Conservation (phyloP, 2,113 vertebrate species). For the Dasypus novemcinctus region DNA sequence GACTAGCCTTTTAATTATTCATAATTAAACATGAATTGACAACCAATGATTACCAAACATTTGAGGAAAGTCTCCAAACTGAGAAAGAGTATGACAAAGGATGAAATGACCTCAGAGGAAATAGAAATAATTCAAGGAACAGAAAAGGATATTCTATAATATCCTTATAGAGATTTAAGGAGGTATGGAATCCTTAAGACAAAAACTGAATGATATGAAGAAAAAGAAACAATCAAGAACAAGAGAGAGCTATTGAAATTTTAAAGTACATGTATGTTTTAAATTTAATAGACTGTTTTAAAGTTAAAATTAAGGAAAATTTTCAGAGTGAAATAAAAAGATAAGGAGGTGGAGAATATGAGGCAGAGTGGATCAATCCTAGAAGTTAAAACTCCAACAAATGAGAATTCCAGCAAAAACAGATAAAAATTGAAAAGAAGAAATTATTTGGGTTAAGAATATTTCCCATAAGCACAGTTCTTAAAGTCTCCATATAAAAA, state of each 20-base stretch:
- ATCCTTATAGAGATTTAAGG: background rate
- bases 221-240: background rate
- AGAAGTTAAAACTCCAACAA: background rate
- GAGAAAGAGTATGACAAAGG: background rate
- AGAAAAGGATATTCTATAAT: background rate
- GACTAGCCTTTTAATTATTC: background rate
- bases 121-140: background rate
- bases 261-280: background rate
- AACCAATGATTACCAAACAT: background rate
- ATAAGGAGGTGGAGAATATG: background rate
- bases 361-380: background rate
- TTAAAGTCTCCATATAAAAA: background rate
- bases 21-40: background rate
- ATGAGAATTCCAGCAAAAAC: background rate
- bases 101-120: conserved; percentile 6
- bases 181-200: background rate
- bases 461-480: background rate
- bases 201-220: conserved; percentile 6
- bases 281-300: conserved; percentile 1
- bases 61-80: conserved; percentile 25
- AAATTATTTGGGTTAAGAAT: background rate
- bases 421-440: background rate
- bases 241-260: background rate
- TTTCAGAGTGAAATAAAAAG: conserved; percentile 24
- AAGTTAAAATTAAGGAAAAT: conserved; percentile 23